Evolutionary conservation across 2,797 vertebrate genomes (phyloP).

Genomic region (Cuniculus paca): DNA sequence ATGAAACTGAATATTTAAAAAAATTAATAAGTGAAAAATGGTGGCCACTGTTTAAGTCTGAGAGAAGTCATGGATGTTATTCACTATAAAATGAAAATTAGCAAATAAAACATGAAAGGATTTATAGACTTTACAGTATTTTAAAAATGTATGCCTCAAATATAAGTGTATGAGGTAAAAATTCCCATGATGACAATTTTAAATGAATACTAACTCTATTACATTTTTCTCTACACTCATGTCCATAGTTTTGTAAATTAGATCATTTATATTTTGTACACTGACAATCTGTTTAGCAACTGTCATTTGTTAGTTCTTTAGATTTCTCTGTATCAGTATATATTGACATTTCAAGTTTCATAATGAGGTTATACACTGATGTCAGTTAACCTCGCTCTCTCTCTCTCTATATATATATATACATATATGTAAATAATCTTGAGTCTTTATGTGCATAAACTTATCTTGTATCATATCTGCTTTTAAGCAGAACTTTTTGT

Average conservation of each 20-base stretch:
- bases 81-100: not conserved
- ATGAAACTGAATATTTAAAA: slow-evolving; percentile 23
- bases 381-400: not conserved
- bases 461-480: not conserved
- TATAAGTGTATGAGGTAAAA: not conserved
- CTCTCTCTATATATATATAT: not conserved
- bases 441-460: not conserved
- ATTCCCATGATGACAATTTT: not conserved
- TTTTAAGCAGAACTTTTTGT: not conserved
- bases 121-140: not conserved
- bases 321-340: not conserved
- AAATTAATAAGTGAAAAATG: not conserved
- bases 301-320: not conserved
- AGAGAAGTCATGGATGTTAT: not conserved
- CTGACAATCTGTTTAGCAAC: not conserved
- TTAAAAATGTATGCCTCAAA: not conserved
- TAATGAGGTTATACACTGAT: not conserved
- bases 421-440: not conserved
- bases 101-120: not conserved
- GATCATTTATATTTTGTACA: not conserved
- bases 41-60: not conserved
- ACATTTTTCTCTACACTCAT: not conserved
- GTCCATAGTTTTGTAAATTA: not conserved
- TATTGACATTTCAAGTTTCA: not conserved
- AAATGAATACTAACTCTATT: not conserved